Evolutionary conservation across 1,140 invertebrate genomes (phyloP), one percentile per base, ranked within the genome.

Genomic region (Triops longicaudatus): DNA sequence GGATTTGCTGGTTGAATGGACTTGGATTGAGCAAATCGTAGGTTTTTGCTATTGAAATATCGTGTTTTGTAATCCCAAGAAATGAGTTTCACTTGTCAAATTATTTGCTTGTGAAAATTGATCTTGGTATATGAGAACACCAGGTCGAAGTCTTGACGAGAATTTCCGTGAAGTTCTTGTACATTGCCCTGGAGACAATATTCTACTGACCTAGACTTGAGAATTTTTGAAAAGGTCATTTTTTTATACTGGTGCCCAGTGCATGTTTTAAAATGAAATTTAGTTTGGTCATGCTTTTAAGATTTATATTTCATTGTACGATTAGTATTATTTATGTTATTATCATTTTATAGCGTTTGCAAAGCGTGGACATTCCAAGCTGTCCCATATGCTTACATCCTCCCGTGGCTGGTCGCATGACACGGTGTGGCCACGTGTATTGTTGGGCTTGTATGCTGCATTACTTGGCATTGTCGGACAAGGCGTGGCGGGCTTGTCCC

Each of bases 361-460:
- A 81, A 42, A 81, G 81, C 28, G 80, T 81, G 77, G 93, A 94
- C 79, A 86, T 87, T 77, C 87, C 92, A 27, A 90, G 90, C 73
- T 98, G 96, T 84, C 96, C 96, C 0, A 98, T 98, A 81, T 98
- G 96, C 86, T 86, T 98, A 72, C 90, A 91, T 82, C 85, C 88
- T 73, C 94, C 95, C 28, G 85, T 90, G 76, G 92, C 93, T 80
- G 95, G 91, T 3, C 94, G 97, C 86, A 94, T 98, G 82, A 97
- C 95, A 0, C 88, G 90, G 42, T 99, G 97, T 86, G 96, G 96
- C 27, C 97, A 98, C 84, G 91, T 96, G 77, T 98, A 94, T 83
- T 99, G 97, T 84, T 98, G 94, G 94, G 88, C 94, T 0, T 99
- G 97, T 83, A 90, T 98, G 81, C 87, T 98, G 26, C 96, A 98